These are phyloP conservation scores for Malurus splendens DNA, from an alignment of 2,797 vertebrate genomes.

Conservation along the genomic window DNA sequence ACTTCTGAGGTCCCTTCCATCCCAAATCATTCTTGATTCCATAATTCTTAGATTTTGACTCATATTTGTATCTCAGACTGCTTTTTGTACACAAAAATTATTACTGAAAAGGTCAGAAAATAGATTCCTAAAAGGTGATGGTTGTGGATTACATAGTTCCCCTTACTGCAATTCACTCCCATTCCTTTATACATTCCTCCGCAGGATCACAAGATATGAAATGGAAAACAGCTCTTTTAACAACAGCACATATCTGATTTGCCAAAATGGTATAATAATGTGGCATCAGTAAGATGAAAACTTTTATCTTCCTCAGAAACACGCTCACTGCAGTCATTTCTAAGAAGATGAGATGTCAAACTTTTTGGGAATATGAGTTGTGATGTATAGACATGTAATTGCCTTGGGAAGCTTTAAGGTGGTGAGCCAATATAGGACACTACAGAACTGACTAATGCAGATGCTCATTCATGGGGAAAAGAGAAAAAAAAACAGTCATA, in stretches of 20 bases:
- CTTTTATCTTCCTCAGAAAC: constrained; percentile 43
- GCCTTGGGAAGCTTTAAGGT: constrained; percentile 26
- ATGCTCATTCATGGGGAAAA: background rate
- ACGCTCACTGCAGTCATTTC: constrained; percentile 35
- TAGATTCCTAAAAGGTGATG: background rate
- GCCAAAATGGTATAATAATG: constrained; percentile 31
- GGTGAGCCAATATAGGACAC: background rate
- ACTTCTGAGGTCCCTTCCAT: background rate
- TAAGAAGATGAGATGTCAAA: constrained; percentile 43
- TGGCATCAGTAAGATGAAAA: constrained; percentile 44
- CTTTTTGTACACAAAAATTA: background rate
- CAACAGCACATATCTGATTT: constrained; percentile 36
- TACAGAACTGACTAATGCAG: constrained; percentile 28
- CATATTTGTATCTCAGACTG: background rate
- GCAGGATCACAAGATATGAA: background rate
- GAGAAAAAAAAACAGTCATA: background rate
- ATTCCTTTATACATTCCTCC: background rate
- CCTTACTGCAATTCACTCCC: background rate
- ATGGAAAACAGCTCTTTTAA: constrained; percentile 34
- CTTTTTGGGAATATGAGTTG: constrained; percentile 21
- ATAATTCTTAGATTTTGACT: background rate
- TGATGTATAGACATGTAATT: constrained; percentile 51
- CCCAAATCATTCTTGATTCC: background rate
- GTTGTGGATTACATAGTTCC: background rate
- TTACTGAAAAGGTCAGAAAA: background rate